Base-by-base conservation (phyloP, 2,113 vertebrate species). In the Oenanthe oenanthe region DNA sequence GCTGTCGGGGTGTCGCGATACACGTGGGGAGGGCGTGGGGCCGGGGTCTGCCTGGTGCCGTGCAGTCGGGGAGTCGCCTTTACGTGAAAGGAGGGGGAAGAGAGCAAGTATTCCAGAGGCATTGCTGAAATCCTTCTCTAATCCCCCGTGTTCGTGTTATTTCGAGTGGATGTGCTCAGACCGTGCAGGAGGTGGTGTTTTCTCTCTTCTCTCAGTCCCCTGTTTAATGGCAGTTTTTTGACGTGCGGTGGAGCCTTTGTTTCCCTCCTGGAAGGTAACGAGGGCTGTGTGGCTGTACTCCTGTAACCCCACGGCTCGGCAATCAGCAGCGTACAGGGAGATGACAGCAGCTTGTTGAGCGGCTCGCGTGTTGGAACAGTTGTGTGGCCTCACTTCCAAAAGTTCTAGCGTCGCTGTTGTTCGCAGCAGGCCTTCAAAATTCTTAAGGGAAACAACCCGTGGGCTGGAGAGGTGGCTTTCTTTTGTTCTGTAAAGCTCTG, bases 291-390 rank as follows among this genome's bases (percentile, higher is more conserved):
- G 22, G 26, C 5, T 73, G 67, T 60, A 29, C 63, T 74, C 28
- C 42, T 61, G 62, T 82, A 43, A 56, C 40, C 61, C 25, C 45
- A 0, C 45, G 17, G 51, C 31, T 9, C 32, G 24, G 66, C 42
- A 26, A 0, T 48, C 40, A 10, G 51, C 24, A 43, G 53, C 3
- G 0, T 5, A 9, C 3, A 7, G 63, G 74, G 74, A 81, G 70
- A 17, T 91, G 93, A 63, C 95, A 88, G 88, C 61, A 31, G 48
- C 68, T 83, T 43, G 62, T 79, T 88, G 85, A 92, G 17, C 12
- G 4, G 50, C 63, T 45, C 3, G 3, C 58, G 6, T 5, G 1
- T 51, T 45, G 16, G 71, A 91, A 45, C 65, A 26, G 36, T 67
- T 12, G 7, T 38, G 66, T 47, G 82, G 71, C 71, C 84, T 79